A percentile compares a stretch with the other conserved stretches of the same genome.
phyloP scores from a whole-genome alignment of 2,888 invertebrate genomes.

The Alcis repandata region DNA sequence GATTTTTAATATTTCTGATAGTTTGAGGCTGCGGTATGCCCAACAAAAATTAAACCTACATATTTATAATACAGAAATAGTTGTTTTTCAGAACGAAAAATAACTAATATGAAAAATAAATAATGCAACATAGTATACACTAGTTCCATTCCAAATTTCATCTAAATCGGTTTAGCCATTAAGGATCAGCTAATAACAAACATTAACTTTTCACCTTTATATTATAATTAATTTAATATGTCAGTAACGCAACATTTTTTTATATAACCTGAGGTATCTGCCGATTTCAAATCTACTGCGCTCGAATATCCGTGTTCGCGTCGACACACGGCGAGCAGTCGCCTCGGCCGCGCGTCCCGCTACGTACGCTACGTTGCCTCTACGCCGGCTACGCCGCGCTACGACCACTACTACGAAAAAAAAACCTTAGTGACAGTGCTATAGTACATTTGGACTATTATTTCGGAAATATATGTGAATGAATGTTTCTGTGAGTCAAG shows the following conservation, averaged over 20 bases:
- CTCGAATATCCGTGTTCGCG: conserved; percentile 72
- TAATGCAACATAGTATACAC: too few relatives aligned
- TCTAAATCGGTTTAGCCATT: too few relatives aligned
- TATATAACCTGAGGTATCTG: conserved; percentile 38
- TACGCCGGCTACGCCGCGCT: conserved; percentile 51
- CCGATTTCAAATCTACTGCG: conserved; percentile 61
- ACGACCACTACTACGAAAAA: conserved; percentile 40
- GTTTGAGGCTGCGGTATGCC: too few relatives aligned
- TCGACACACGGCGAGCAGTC: conserved; percentile 73
- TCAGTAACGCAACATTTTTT: neutral
- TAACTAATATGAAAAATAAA: too few relatives aligned
- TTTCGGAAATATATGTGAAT: conserved; percentile 57
- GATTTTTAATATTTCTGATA: too few relatives aligned
- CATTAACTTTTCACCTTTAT: too few relatives aligned
- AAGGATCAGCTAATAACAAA: too few relatives aligned
- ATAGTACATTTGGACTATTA: conserved; percentile 47
- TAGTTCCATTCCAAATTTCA: too few relatives aligned
- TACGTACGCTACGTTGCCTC: conserved; percentile 72
- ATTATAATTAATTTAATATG: too few relatives aligned
- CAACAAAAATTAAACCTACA: too few relatives aligned
- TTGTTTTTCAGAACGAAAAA: too few relatives aligned
- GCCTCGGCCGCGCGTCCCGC: conserved; percentile 72
- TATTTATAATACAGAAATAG: too few relatives aligned
- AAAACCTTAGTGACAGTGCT: conserved; percentile 61
- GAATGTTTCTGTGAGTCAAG: conserved; percentile 52